phyloP scores from a whole-genome alignment of 2,888 invertebrate genomes.

The Thereva unica region DNA sequence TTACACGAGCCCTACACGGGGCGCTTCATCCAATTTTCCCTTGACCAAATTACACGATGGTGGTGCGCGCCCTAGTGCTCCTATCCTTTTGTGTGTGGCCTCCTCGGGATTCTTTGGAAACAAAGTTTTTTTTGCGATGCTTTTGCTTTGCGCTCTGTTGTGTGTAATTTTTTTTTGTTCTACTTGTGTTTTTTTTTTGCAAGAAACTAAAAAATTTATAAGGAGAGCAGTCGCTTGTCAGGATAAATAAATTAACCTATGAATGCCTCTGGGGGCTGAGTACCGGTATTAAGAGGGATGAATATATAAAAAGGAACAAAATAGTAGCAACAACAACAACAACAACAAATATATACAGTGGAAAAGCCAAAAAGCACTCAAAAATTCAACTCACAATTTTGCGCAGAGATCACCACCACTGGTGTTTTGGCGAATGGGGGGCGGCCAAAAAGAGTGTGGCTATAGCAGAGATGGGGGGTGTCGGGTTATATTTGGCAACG shows the following conservation, averaged over 20 bases:
- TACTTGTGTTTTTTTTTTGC: not conserved
- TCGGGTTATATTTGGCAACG: no score
- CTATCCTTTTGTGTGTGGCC: not conserved
- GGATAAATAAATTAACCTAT: slow-evolving; percentile 32
- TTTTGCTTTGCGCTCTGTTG: no score
- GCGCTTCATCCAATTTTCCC: no score
- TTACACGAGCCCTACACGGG: no score
- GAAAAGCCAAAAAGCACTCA: slow-evolving; percentile 39
- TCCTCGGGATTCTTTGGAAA: no score
- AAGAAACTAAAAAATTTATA: slow-evolving; percentile 28
- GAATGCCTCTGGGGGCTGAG: slow-evolving; percentile 28
- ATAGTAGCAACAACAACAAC: slow-evolving; percentile 18
- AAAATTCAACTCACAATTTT: slow-evolving; percentile 43
- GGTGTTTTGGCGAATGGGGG: no score
- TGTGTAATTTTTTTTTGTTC: no score
- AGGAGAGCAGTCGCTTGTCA: slow-evolving; percentile 23
- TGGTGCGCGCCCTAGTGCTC: not conserved
- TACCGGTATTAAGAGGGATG: slow-evolving; percentile 25
- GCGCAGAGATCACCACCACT: slow-evolving; percentile 38
- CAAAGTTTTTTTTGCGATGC: no score
- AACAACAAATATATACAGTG: slow-evolving; percentile 13
- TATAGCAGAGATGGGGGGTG: no score
- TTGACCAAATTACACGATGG: not conserved
- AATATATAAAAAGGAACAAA: slow-evolving; percentile 19
- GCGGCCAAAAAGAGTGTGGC: no score